Evolutionary conservation across 2,888 invertebrate species (phyloP).

Genomic region (Seira ritae): DNA sequence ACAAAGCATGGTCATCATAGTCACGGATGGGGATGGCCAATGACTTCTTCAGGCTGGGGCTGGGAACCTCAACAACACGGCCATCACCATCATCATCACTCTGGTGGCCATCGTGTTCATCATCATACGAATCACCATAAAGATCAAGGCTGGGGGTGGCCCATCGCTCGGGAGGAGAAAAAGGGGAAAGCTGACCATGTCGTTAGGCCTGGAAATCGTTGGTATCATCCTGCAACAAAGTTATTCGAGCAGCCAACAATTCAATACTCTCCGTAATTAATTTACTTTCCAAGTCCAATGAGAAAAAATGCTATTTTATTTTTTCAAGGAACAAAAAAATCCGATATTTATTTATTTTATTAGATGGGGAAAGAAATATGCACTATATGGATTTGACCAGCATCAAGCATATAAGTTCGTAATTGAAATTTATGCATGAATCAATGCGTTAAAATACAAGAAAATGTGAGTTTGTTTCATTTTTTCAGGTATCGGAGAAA

Average conservation of each 20-base stretch:
- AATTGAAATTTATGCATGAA: neutral
- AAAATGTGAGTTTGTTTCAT: neutral
- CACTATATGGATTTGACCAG: conserved; percentile 53
- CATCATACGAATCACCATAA: neutral
- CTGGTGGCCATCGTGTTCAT: neutral
- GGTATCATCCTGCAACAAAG: conserved; percentile 50
- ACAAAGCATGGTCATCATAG: neutral
- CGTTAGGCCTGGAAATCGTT: neutral
- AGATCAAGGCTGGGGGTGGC: neutral
- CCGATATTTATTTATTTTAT: too few species aligned
- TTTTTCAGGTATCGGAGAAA: conserved; percentile 35
- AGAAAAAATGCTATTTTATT: too few species aligned
- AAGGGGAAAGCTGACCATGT: too few species aligned
- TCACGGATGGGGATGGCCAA: neutral
- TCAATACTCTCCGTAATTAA: conserved; percentile 50
- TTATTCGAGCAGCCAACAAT: conserved; percentile 51
- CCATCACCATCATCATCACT: neutral
- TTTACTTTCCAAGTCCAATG: too few species aligned
- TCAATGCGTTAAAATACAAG: neutral
- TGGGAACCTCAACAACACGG: conserved; percentile 3
- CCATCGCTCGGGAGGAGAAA: too few species aligned
- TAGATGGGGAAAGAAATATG: conserved; percentile 47
- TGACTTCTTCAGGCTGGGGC: neutral
- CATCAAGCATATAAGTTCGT: conserved; percentile 57
- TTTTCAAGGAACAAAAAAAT: too few species aligned